Evolutionary conservation across 2,797 vertebrate genomes (phyloP), one percentile per base, ranked within the genome.

Genomic region (Loriculus beryllinus): DNA sequence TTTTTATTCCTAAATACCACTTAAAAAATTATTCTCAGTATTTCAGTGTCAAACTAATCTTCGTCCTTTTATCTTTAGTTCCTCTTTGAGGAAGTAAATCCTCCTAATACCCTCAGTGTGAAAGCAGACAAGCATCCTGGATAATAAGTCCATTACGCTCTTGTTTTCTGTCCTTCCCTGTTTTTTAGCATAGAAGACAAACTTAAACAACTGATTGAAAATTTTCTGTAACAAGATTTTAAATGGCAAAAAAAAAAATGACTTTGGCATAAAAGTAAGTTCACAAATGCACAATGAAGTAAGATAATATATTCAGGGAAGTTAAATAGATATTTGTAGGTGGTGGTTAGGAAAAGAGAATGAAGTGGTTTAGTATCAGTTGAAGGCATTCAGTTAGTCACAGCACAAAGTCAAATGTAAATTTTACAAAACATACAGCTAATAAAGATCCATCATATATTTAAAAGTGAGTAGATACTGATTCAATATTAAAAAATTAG

Each of bases 41-140:
- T 67, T 92, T 95, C 75, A 71, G 47, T 92, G 54, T 95, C 83
- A 86, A 92, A 59, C 45, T 93, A 63, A 91, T 92, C 79, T 80
- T 86, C 33, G 23, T 87, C 37, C 28, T 97, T 97, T 97, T 92
- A 93, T 95, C 56, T 95, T 37, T 90, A 91, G 86, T 60, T 93
- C n/a, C 26, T 56, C 45, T 97, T 95, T 94, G 94, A 97, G 84
- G 51, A 67, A 80, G 22, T 82, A 94, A 97, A 96, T 96, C 82
- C 31, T 68, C 84, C 92, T 95, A 95, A 93, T 93, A 83, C 60
- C 49, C 57, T 88, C 90, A 48, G 43, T 60, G 6, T 60, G 56
- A 93, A 95, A 81, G 51, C 62, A 88, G 63, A 79, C 62, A 83
- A 93, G 19, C 54, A 88, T 59, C 39, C 76, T 93, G 74, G 65